Evolutionary conservation across 2,797 vertebrate genomes (phyloP), one percentile per base, ranked within the genome.

Genomic region (Xiphorhynchus erythropygius): DNA sequence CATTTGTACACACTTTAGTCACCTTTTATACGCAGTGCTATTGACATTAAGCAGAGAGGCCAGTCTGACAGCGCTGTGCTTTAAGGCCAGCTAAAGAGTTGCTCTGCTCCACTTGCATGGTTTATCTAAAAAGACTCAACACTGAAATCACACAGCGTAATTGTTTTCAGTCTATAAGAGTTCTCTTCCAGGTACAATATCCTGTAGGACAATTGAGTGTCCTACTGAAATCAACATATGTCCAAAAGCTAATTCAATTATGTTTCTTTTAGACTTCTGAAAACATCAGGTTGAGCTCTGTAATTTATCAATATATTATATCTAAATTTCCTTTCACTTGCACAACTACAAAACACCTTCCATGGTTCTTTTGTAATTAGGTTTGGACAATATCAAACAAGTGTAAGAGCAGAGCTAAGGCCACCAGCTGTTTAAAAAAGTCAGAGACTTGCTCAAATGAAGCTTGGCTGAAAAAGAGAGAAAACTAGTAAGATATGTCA

Each of bases 1-100:
- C 98, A 98, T 98, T 98, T 98, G 97, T 98, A 98, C 98, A 97
- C 98, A 97, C 97, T 98, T 98, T 97, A 98, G 98, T 98, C 98
- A 97, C 98, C 97, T 98, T 98, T 98, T 98, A 98, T 98, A 98
- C 87, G 95, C 97, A 95, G 98, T 98, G 98, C 98, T 97, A 95
- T 97, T 98, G 98, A 98, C 98, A 97, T 98, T 98, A 97, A 97
- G 95, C 98, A 98, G 98, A 98, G 96, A 95, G 97, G 97, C 97
- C 37, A 81, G 95, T 88, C 97, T 98, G 98, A 98, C 98, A 98
- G 97, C 83, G 32, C 97, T 73, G 46, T 89, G 93, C 97, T 97
- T 97, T 97, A 96, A 95, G 95, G 95, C 97, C 96, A 94, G 95
- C 79, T 59, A 46, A 89, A 97, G 96, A 97, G 92, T 93, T 96